Evolutionary conservation across 2,888 invertebrate genomes (phyloP).

Genomic region (Lagria hirta): DNA sequence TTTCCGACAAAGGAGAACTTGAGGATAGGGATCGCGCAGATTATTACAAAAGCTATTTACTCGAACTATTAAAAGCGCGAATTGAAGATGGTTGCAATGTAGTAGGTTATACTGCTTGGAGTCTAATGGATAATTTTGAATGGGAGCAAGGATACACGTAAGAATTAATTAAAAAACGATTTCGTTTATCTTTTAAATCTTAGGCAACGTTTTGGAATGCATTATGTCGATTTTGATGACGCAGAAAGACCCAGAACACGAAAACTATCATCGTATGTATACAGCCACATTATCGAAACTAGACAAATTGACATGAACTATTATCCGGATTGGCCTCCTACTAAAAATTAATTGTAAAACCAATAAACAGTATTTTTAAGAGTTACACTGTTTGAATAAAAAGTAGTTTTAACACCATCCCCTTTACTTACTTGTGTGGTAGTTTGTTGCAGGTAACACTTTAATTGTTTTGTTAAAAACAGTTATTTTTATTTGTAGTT

Average conservation of each 20-base stretch:
- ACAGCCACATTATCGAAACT: conserved; percentile 10
- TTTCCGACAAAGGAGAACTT: conserved; percentile 51
- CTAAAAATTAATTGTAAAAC: no score
- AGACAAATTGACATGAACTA: conserved; percentile 13
- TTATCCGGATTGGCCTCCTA: conserved; percentile 16
- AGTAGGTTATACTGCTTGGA: conserved; percentile 52
- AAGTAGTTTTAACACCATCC: no score
- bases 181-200: conserved; percentile 37
- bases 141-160: conserved; percentile 55
- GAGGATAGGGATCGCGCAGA: conserved; percentile 60
- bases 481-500: no score
- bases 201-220: conserved; percentile 69
- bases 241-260: conserved; percentile 62
- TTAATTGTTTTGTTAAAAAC: no score
- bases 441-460: no score
- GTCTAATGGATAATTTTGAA: conserved; percentile 46
- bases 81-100: conserved; percentile 49
- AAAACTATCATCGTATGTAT: conserved; percentile 48
- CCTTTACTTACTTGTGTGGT: no score
- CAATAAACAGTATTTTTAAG: no score
- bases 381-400: no score
- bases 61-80: conserved; percentile 2
- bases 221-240: conserved; percentile 66
- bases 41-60: conserved; percentile 53
- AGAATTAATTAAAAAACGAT: not conserved